Conservation (phyloP, 2,797 vertebrate species). For the Ptychadena robeensis region DNA sequence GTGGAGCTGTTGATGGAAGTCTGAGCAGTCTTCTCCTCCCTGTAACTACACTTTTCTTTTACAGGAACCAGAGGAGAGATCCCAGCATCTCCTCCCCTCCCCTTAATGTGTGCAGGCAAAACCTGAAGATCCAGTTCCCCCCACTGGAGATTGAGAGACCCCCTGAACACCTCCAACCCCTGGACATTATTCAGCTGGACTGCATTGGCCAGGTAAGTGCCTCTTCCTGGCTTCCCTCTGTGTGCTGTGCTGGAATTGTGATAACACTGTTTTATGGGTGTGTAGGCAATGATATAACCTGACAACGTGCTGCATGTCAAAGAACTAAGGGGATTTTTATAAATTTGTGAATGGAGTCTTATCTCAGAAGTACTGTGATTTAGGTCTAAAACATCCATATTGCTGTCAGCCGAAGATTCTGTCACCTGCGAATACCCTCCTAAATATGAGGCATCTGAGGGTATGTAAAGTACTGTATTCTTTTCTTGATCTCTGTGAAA, state of each 20-base stretch:
- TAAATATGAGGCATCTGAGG: no score
- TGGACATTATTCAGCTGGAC: not conserved
- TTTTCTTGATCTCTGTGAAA: no score
- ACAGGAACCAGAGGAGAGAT: not conserved
- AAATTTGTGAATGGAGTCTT: not conserved
- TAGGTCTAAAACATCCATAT: no score
- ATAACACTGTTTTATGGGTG: not conserved
- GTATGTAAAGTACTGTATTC: no score
- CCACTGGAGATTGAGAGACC: slow-evolving; percentile 7
- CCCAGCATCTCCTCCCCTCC: not conserved
- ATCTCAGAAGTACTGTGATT: not conserved
- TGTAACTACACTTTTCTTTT: not conserved
- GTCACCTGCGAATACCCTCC: not conserved
- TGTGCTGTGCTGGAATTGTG: no score
- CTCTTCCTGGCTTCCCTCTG: not conserved
- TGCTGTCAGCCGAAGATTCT: not conserved
- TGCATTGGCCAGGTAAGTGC: not conserved
- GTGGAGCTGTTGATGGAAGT: slow-evolving; percentile 3
- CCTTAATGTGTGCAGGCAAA: not conserved
- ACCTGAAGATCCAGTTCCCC: slow-evolving; percentile 26
- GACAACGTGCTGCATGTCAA: not conserved
- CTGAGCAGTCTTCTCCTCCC: slow-evolving; percentile 7
- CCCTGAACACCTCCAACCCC: not conserved
- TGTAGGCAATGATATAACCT: not conserved
- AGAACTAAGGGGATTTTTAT: no score